Conservation (phyloP, 2,888 invertebrate genomes). For the Micropterix aruncella region DNA sequence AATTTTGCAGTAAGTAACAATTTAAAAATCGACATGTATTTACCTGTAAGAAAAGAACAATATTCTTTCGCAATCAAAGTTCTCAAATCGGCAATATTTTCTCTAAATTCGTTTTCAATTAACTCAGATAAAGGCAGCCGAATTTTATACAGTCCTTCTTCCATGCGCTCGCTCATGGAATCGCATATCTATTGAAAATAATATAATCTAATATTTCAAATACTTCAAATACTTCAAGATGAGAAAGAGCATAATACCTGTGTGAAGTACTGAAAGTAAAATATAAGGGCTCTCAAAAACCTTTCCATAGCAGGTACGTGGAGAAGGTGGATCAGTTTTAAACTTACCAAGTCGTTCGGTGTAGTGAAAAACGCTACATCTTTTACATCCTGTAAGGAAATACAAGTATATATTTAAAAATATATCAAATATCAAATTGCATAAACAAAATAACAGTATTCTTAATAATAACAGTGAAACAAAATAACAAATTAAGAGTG, state of each 20-base stretch:
- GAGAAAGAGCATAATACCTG: constrained; percentile 28
- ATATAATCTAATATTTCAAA: background rate
- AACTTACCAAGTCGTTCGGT: constrained; percentile 34
- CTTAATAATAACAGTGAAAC: no score
- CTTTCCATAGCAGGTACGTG: constrained; percentile 43
- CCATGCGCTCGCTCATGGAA: constrained; percentile 34
- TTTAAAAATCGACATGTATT: no score
- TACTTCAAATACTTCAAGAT: no score
- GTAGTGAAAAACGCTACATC: constrained; percentile 43
- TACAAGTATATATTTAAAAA: no score
- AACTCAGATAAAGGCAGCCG: constrained; percentile 33
- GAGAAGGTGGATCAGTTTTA: constrained; percentile 44
- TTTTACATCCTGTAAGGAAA: constrained; percentile 45
- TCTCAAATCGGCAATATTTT: constrained; percentile 43
- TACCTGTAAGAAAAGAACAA: constrained; percentile 40
- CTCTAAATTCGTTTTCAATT: constrained; percentile 31
- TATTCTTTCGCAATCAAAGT: constrained; percentile 47
- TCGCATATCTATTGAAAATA: constrained; percentile 31
- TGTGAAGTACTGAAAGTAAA: constrained; percentile 48
- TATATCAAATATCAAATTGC: no score
- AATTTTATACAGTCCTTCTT: constrained; percentile 35
- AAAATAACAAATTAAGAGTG: no score
- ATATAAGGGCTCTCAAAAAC: constrained; percentile 45
- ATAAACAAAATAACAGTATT: no score
- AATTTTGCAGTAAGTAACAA: no score